A percentile compares a stretch with the other conserved stretches of the same genome.
Evolutionary conservation across 64 coral and sea anemone species (phyloP).

Genomic region (Astreopora myriophthalma): DNA sequence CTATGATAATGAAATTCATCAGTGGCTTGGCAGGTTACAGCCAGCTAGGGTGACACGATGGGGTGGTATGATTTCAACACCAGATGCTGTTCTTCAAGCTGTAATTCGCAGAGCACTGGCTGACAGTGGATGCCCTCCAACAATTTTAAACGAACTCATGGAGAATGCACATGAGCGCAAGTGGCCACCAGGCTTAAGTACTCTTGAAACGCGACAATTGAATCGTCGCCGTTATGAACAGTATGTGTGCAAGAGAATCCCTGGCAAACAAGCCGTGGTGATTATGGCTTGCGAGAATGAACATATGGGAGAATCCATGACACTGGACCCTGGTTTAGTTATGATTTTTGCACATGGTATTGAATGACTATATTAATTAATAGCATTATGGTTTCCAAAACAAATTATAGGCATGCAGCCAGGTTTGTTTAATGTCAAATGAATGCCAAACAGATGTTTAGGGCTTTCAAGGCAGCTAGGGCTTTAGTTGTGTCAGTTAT

Average conservation of each 20-base stretch:
- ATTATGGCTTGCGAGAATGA: conserved; percentile 97
- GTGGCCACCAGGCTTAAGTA: conserved; percentile 91
- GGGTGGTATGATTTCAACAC: conserved; percentile 98
- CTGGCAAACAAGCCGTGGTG: conserved; percentile 92
- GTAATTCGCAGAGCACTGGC: conserved; percentile 82
- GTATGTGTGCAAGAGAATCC: conserved; percentile 86
- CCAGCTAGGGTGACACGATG: conserved; percentile 89
- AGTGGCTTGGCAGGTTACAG: conserved; percentile 72
- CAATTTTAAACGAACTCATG: conserved; percentile 94
- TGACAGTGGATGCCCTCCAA: conserved; percentile 86
- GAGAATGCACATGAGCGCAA: conserved; percentile 95
- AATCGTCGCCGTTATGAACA: conserved; percentile 92
- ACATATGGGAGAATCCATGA: conserved; percentile 96
- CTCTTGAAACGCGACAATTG: conserved; percentile 90
- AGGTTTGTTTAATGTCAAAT: no score
- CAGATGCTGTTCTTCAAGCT: conserved; percentile 89
- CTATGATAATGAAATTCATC: conserved; percentile 75
- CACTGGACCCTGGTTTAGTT: conserved; percentile 87
- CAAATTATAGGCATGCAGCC: no score
- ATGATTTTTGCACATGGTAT: conserved; percentile 99
- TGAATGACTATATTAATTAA: conserved; percentile 38
- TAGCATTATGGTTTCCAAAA: no score
- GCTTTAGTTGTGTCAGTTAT: no score
- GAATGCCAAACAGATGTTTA: no score
- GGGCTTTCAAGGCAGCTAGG: no score